Conservation (phyloP, 2,113 vertebrate species). For the Sisor rabdophorus region DNA sequence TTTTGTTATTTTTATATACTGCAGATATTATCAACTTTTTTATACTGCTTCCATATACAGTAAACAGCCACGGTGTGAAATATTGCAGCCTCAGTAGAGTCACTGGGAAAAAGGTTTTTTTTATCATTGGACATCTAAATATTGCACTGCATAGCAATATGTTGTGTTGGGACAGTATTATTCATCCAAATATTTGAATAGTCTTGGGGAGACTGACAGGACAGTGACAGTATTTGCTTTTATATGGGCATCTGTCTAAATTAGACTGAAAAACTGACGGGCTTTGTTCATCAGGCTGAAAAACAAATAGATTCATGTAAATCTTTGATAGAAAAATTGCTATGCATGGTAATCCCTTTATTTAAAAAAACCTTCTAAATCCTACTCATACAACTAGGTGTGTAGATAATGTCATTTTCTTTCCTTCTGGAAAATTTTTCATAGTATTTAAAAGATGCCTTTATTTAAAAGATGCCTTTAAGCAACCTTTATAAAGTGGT, state of each 20-base stretch:
- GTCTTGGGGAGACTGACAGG: background rate
- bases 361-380: background rate
- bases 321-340: background rate
- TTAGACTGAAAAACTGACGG: background rate
- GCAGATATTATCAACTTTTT: background rate
- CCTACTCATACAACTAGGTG: background rate
- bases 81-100: background rate
- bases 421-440: no score
- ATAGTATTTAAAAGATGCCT: no score
- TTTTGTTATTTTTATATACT: background rate
- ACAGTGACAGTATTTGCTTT: background rate
- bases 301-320: background rate
- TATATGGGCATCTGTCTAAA: constrained; percentile 7
- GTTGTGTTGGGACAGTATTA: background rate
- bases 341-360: background rate
- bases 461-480: no score
- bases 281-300: constrained; percentile 3
- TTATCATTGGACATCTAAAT: constrained; percentile 12
- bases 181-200: constrained; percentile 2
- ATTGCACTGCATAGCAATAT: background rate
- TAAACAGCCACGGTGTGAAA: background rate
- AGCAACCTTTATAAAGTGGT: no score
- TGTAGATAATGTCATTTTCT: background rate
- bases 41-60: background rate
- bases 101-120: background rate